These are phyloP conservation scores for Ptyas mucosa DNA, from an alignment of 2,113 vertebrate genomes.

Conservation along the genomic window DNA sequence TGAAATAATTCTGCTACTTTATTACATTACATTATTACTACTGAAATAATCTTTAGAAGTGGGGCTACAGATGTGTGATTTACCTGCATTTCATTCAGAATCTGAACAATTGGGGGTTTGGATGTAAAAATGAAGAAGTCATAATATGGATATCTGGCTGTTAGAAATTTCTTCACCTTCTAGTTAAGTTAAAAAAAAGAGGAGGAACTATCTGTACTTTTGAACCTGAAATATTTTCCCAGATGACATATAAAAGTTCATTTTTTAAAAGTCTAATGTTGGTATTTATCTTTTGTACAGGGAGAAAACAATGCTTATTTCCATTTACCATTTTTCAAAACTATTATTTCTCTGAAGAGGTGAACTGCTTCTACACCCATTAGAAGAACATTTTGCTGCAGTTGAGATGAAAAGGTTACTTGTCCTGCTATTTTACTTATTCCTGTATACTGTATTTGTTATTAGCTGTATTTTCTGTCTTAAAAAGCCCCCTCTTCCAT, in stretches of 20 bases:
- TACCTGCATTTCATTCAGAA: background rate
- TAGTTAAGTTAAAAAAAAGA: background rate
- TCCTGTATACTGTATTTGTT: background rate
- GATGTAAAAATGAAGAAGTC: background rate
- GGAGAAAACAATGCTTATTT: background rate
- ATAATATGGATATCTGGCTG: background rate
- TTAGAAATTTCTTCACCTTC: background rate
- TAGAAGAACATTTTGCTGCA: background rate
- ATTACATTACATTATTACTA: too few relatives aligned
- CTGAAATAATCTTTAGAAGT: background rate
- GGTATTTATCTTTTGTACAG: background rate
- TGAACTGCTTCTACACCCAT: background rate
- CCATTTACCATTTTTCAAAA: background rate
- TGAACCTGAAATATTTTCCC: background rate
- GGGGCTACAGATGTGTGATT: background rate
- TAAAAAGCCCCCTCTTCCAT: background rate
- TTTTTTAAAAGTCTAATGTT: background rate
- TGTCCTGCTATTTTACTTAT: background rate
- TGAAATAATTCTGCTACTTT: background rate
- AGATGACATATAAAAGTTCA: background rate
- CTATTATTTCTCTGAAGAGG: background rate
- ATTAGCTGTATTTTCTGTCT: background rate
- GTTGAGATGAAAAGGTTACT: background rate
- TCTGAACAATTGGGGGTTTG: background rate
- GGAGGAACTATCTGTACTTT: background rate